phyloP scores from a whole-genome alignment of 1,140 invertebrate genomes.

The Olivierus martensii region DNA sequence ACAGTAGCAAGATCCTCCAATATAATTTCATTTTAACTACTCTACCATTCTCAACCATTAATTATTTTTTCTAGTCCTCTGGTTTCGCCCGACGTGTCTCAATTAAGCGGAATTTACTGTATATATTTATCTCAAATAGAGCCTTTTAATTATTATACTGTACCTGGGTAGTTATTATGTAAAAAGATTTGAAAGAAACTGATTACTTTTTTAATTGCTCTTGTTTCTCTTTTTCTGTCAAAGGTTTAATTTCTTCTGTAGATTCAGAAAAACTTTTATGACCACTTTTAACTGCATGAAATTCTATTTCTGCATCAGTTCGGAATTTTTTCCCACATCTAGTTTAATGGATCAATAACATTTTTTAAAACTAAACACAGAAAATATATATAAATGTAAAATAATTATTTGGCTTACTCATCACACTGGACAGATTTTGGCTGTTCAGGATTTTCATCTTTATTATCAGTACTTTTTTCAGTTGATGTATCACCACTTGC shows the following conservation, averaged over 20 bases:
- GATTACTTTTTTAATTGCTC: constrained; percentile 54
- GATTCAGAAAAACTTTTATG: constrained; percentile 86
- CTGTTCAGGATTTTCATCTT: constrained; percentile 20
- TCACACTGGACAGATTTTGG: constrained; percentile 83
- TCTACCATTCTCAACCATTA: no score
- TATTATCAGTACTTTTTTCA: constrained; percentile 23
- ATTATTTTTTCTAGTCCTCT: no score
- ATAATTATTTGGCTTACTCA: constrained; percentile 40
- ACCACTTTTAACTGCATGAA: constrained; percentile 78
- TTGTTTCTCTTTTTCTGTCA: constrained; percentile 80
- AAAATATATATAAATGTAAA: not conserved
- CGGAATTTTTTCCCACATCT: constrained; percentile 75
- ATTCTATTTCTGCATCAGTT: constrained; percentile 63
- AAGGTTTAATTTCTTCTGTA: constrained; percentile 77
- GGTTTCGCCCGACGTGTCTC: no score
- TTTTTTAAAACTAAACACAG: not conserved
- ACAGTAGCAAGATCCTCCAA: no score
- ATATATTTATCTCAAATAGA: no score
- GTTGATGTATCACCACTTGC: constrained; percentile 23
- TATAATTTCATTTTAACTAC: no score
- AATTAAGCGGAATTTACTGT: no score
- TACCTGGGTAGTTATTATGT: no score
- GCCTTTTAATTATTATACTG: no score
- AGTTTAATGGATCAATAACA: not conserved
- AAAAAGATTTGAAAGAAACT: not conserved